Conservation (phyloP, 2,888 invertebrate genomes). For the Pammene aurita region DNA sequence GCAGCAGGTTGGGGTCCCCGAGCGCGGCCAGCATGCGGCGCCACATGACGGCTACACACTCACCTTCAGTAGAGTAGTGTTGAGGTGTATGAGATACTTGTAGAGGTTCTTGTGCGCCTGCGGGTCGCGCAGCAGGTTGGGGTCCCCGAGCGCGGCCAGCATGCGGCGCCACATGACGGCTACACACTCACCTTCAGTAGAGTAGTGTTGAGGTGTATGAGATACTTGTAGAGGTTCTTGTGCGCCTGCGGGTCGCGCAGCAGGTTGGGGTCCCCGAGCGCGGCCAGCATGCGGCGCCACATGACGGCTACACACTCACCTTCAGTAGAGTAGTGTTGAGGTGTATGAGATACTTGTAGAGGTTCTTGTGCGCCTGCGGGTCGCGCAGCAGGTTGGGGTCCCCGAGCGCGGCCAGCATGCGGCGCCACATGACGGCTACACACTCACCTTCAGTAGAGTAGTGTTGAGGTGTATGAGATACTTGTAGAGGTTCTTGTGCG, state of each 20-base stretch:
- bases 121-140: slow-evolving; percentile 93
- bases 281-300: slow-evolving; percentile 97
- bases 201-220: slow-evolving; percentile 94
- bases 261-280: slow-evolving; percentile 95
- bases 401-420: slow-evolving; percentile 96
- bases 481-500: slow-evolving; percentile 95
- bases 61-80: slow-evolving; percentile 92
- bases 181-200: too few relatives aligned
- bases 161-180: slow-evolving; percentile 97
- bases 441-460: too few relatives aligned
- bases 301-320: too few relatives aligned
- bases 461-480: slow-evolving; percentile 95
- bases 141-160: slow-evolving; percentile 95
- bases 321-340: slow-evolving; percentile 93
- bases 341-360: slow-evolving; percentile 95
- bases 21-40: slow-evolving; percentile 96
- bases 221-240: slow-evolving; percentile 94
- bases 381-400: slow-evolving; percentile 94
- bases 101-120: slow-evolving; percentile 94
- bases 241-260: slow-evolving; percentile 93
- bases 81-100: slow-evolving; percentile 95
- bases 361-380: slow-evolving; percentile 92
- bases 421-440: slow-evolving; percentile 96
- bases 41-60: slow-evolving; percentile 98
- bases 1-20: slow-evolving; percentile 94